Conservation (phyloP, 2,888 invertebrate genomes). For the Drosophila buzzatii region DNA sequence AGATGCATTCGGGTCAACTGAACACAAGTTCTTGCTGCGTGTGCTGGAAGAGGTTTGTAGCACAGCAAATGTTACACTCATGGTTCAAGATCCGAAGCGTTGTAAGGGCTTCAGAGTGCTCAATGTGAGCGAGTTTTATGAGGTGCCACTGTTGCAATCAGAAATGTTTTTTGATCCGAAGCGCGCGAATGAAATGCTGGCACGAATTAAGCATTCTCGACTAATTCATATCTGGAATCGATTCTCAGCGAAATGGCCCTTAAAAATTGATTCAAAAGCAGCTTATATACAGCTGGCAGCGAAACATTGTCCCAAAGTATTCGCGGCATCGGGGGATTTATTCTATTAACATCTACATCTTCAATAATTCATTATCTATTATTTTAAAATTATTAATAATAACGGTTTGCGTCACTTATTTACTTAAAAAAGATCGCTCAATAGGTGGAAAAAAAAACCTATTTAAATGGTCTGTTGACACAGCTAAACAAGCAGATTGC, state of each 20-base stretch:
- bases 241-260: slow-evolving; percentile 63
- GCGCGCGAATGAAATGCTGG: slow-evolving; percentile 81
- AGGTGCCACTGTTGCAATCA: slow-evolving; percentile 88
- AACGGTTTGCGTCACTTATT: background rate
- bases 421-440: background rate
- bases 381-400: background rate
- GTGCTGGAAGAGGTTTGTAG: slow-evolving; percentile 87
- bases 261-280: slow-evolving; percentile 72
- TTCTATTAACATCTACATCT: background rate
- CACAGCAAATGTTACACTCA: slow-evolving; percentile 86
- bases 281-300: slow-evolving; percentile 79
- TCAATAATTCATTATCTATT: background rate
- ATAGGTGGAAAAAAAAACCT: background rate
- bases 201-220: slow-evolving; percentile 70
- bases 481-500: slow-evolving; percentile 1
- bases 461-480: background rate
- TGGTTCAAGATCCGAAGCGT: slow-evolving; percentile 85
- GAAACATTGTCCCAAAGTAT: slow-evolving; percentile 80
- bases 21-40: slow-evolving; percentile 86
- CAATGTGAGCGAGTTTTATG: slow-evolving; percentile 88
- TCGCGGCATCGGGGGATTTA: slow-evolving; percentile 51
- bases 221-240: slow-evolving; percentile 82
- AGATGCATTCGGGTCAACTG: slow-evolving; percentile 86
- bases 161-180: slow-evolving; percentile 86
- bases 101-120: slow-evolving; percentile 89